A percentile compares a stretch with the other conserved stretches of the same genome.
phyloP scores from a whole-genome alignment of 1,140 invertebrate species.

The Hyles euphorbiae region DNA sequence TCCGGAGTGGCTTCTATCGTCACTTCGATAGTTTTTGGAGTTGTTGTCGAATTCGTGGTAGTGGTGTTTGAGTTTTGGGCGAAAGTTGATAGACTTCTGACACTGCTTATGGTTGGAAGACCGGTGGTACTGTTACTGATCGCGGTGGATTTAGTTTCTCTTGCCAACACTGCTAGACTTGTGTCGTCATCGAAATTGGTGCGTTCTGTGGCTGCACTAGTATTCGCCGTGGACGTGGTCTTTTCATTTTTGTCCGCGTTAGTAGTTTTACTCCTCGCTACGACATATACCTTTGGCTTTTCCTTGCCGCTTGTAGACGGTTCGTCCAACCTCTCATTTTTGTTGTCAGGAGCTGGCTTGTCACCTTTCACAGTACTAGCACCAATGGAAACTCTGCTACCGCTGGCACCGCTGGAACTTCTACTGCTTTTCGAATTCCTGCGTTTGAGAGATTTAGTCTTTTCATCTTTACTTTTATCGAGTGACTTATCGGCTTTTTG shows the following conservation, averaged over 20 bases:
- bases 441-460: constrained; percentile 29
- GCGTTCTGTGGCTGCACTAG: constrained; percentile 32
- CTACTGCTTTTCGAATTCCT: constrained; percentile 44
- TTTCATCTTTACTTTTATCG: constrained; percentile 34
- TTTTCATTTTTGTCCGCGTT: constrained; percentile 21
- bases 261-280: constrained; percentile 20
- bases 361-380: constrained; percentile 17
- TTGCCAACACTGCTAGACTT: constrained; percentile 40
- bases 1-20: constrained; percentile 32
- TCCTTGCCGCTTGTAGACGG: constrained; percentile 3
- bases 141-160: constrained; percentile 17
- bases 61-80: constrained; percentile 17
- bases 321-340: too few species aligned
- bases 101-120: constrained; percentile 55
- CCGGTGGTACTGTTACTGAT: constrained; percentile 18
- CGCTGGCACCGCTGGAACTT: constrained; percentile 28
- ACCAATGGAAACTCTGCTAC: constrained; percentile 20
- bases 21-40: constrained; percentile 28
- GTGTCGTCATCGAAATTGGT: constrained; percentile 46
- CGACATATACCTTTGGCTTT: constrained; percentile 14
- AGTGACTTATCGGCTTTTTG: constrained; percentile 27
- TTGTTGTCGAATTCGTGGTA: constrained; percentile 19
- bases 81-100: constrained; percentile 43
- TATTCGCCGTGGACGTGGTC: constrained; percentile 7
- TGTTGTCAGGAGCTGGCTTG: constrained; percentile 8